These are phyloP conservation scores for Plestiodon gilberti DNA, from an alignment of 2,113 vertebrate species.

Conservation along the genomic window DNA sequence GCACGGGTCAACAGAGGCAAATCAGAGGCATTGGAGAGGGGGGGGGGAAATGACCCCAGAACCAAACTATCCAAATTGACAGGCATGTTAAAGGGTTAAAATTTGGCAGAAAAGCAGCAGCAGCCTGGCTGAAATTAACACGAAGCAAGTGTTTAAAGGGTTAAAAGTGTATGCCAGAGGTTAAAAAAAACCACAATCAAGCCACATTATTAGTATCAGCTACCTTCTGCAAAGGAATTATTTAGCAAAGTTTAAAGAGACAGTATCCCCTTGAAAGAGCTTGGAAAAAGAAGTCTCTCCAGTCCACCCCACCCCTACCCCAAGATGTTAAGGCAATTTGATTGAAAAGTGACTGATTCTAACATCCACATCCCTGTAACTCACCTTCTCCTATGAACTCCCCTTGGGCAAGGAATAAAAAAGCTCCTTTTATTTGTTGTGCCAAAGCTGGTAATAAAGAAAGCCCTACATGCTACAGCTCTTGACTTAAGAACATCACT, in stretches of 20 bases:
- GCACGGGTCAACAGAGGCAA: constrained; percentile 1
- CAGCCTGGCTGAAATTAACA: constrained; percentile 64
- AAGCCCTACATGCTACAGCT: background rate
- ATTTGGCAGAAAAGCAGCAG: constrained; percentile 57
- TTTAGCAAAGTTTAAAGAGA: constrained; percentile 84
- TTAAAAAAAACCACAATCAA: constrained; percentile 51
- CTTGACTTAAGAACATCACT: background rate
- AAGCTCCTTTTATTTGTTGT: background rate
- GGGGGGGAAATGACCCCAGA: too few species aligned
- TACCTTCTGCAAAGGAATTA: constrained; percentile 71
- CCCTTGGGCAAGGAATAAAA: constrained; percentile 39
- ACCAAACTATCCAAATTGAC: constrained; percentile 16
- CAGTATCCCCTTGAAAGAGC: constrained; percentile 82
- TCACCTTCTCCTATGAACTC: constrained; percentile 28
- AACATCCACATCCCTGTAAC: constrained; percentile 11
- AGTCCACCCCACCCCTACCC: constrained; percentile 15
- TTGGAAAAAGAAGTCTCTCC: constrained; percentile 53
- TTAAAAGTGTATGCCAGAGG: constrained; percentile 73
- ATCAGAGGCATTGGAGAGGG: background rate
- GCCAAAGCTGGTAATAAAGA: background rate
- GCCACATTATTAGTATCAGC: constrained; percentile 67
- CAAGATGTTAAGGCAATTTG: constrained; percentile 6
- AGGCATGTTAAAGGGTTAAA: constrained; percentile 27
- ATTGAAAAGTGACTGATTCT: background rate
- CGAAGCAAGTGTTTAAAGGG: constrained; percentile 86